Base-by-base conservation (phyloP, 2,888 invertebrate genomes). In the Alentia gelatinosa region DNA sequence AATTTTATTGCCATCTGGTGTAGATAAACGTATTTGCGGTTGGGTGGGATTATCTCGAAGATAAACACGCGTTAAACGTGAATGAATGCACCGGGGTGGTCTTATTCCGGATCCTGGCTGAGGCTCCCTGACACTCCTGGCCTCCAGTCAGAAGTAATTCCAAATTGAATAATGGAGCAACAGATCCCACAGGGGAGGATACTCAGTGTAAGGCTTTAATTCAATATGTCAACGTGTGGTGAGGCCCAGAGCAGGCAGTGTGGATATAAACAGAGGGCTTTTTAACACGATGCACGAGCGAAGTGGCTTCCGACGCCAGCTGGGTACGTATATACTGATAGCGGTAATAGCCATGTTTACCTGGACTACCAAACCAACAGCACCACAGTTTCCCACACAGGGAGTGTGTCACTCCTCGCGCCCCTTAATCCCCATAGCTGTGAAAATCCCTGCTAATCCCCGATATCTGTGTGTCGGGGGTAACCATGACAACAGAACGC, bases 361-460 rank as follows among this genome's bases (percentile, higher is more conserved):
- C 56, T 56, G 56, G 19, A n/a, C 56, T 9, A 56, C 56, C 3
- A n/a, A 19, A 4, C 56, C 56, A 5, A n/a, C 12, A 56, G 56
- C 56, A n/a, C 12, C 56, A 56, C 19, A 56, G 23, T 1, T 12
- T n/a, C 12, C 56, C 30, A 26, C 74, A 74, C 74, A 26, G 3
- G 23, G 33, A 35, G 79, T n/a, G 37, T 39, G 39, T 39, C 79
- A 79, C 4, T 37, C 79, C 15, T n/a, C 79, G 39, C 79, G 15
- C 79, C 79, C 39, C 37, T 39, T 37, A 39, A 79, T 79, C 79
- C 39, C 15, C 35, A 39, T 7, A 23, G 37, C 79, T 79, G 79
- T 37, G 79, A 39, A 35, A 79, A 79, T 79, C 79, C 79, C 79
- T 23, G 79, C 26, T 79, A 79, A 79, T 79, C 79, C 37, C 79